Percentiles rank a stretch among this genome's conserved stretches.
Conservation (phyloP, 1,140 invertebrate genomes). For the Drosophila pallidifrons region DNA sequence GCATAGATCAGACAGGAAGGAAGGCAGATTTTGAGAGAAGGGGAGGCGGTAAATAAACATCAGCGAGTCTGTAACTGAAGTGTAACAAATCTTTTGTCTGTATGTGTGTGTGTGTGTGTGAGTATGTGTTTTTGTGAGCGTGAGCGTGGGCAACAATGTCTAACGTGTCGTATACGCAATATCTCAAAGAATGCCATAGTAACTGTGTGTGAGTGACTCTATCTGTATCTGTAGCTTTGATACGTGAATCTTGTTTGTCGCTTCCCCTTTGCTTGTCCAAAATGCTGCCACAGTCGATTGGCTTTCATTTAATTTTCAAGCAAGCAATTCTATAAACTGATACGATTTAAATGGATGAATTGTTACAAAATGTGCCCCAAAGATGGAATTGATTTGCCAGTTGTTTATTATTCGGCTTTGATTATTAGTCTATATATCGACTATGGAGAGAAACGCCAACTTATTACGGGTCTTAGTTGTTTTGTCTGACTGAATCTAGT, state of each 20-base stretch:
- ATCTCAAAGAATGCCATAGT: slow-evolving; percentile 4
- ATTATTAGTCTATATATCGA: too few species aligned
- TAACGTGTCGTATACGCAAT: slow-evolving; percentile 49
- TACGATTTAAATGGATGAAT: neutral
- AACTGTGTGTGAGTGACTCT: slow-evolving; percentile 3
- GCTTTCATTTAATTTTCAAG: slow-evolving; percentile 17
- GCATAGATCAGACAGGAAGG: slow-evolving; percentile 33
- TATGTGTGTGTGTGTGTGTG: slow-evolving; percentile 2
- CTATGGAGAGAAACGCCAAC: too few species aligned
- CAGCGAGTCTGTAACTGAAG: slow-evolving; percentile 40
- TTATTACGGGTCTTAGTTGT: too few species aligned
- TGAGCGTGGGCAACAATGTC: neutral
- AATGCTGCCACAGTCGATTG: slow-evolving; percentile 63
- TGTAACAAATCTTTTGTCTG: slow-evolving; percentile 66
- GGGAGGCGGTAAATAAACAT: slow-evolving; percentile 49
- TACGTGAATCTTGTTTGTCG: neutral
- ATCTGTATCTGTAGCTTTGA: slow-evolving; percentile 12
- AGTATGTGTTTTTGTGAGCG: too few species aligned
- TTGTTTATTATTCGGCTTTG: neutral
- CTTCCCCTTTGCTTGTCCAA: slow-evolving; percentile 39
- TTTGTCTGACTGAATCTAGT: too few species aligned
- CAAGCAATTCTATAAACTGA: neutral
- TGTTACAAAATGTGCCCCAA: neutral
- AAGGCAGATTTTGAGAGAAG: neutral
- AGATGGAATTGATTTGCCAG: neutral